These are phyloP conservation scores for Sinocyclocheilus rhinocerous DNA, from an alignment of 2,113 vertebrate genomes.

Conservation along the genomic window DNA sequence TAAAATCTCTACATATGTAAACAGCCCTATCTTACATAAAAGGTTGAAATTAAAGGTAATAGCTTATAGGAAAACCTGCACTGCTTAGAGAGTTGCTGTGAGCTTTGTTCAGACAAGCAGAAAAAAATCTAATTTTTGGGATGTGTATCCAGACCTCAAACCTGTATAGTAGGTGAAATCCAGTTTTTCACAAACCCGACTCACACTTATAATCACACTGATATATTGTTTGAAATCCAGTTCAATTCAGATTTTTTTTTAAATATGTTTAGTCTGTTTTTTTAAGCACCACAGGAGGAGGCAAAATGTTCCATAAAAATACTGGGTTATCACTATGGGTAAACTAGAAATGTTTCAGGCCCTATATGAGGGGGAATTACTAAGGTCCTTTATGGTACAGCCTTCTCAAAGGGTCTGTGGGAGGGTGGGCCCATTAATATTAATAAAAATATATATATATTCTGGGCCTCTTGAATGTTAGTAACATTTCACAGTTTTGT, in stretches of 20 bases:
- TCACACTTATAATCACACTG: background rate
- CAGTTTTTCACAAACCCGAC: background rate
- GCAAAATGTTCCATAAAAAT: too few species aligned
- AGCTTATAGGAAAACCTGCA: slow-evolving; percentile 18
- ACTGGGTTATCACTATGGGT: too few species aligned
- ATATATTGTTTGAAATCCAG: background rate
- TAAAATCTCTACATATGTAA: background rate
- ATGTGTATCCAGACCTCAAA: background rate
- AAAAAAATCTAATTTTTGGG: background rate
- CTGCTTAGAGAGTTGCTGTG: slow-evolving; percentile 38
- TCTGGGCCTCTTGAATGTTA: background rate
- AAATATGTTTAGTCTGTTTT: background rate
- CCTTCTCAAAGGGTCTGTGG: background rate
- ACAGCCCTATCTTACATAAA: slow-evolving; percentile 60
- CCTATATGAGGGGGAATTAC: too few species aligned
- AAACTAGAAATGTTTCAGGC: too few species aligned
- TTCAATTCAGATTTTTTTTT: background rate
- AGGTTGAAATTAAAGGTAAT: slow-evolving; percentile 8
- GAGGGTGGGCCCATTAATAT: background rate
- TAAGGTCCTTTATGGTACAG: too few species aligned
- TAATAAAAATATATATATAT: too few species aligned
- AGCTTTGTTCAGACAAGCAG: slow-evolving; percentile 41
- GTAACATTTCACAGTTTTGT: background rate
- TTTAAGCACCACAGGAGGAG: background rate
- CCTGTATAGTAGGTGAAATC: too few species aligned